Conservation (phyloP, 1,140 invertebrate genomes). For the Spodoptera frugiperda region DNA sequence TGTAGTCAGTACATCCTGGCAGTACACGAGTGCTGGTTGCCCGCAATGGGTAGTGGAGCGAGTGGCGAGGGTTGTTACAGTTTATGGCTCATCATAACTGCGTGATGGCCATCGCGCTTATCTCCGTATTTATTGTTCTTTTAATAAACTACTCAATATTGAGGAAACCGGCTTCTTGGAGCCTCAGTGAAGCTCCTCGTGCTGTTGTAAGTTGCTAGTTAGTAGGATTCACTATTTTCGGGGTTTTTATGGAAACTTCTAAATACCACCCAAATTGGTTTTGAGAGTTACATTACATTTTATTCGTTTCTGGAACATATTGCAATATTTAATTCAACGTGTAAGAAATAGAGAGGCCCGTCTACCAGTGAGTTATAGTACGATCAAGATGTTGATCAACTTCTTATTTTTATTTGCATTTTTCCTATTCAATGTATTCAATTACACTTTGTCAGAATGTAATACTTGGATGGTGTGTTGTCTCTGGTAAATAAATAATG, state of each 20-base stretch:
- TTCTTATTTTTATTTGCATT: too few species aligned
- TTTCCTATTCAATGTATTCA: too few species aligned
- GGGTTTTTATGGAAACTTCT: too few species aligned
- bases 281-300: too few species aligned
- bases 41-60: constrained; percentile 1
- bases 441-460: too few species aligned
- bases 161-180: not conserved
- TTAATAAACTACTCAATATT: constrained; percentile 23
- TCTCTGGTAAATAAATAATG: not conserved
- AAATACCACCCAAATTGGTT: too few species aligned
- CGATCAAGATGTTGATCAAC: too few species aligned
- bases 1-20: not conserved
- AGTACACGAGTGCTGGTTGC: not conserved
- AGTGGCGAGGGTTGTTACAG: not conserved
- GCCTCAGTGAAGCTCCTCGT: not conserved
- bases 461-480: not conserved
- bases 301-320: too few species aligned
- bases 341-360: too few species aligned
- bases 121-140: constrained; percentile 12
- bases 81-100: constrained; percentile 33
- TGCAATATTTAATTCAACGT: too few species aligned
- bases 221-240: too few species aligned
- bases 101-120: constrained; percentile 19
- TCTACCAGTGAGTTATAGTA: too few species aligned
- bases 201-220: not conserved